Conservation (phyloP, 2,797 vertebrate species). For the Scarus forsteni region DNA sequence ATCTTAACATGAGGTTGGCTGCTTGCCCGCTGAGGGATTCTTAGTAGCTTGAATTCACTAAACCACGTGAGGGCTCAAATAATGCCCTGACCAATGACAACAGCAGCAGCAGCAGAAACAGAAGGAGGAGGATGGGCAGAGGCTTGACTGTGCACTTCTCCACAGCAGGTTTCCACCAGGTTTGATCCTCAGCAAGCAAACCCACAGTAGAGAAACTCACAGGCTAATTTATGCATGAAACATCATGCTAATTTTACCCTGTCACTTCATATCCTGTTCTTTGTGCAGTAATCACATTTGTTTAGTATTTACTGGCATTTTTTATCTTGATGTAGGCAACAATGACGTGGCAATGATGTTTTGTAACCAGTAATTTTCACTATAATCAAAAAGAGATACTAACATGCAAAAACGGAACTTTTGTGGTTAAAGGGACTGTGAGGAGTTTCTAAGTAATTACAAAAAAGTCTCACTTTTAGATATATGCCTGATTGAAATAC, state of each 20-base stretch:
- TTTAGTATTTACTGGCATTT: background rate
- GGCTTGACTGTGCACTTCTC: conserved; percentile 51
- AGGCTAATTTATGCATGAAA: background rate
- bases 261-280: no score
- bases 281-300: background rate
- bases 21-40: conserved; percentile 61
- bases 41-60: conserved; percentile 64
- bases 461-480: no score
- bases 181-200: conserved; percentile 30
- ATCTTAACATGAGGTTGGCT: conserved; percentile 70
- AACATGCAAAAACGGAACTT: no score
- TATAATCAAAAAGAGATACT: no score
- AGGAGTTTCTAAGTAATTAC: no score
- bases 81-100: conserved; percentile 63
- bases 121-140: conserved; percentile 39
- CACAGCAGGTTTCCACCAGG: conserved; percentile 23
- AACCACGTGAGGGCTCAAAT: conserved; percentile 66
- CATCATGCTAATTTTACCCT: background rate
- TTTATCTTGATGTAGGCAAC: no score
- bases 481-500: no score
- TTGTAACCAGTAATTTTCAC: no score
- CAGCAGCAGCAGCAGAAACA: conserved; percentile 16
- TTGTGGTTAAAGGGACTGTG: no score
- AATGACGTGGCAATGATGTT: no score
- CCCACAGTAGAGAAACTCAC: background rate